Percentiles rank a stretch among this genome's conserved stretches.
Evolutionary conservation across 2,797 vertebrate species (phyloP).

Genomic region (Meriones psammophilus): DNA sequence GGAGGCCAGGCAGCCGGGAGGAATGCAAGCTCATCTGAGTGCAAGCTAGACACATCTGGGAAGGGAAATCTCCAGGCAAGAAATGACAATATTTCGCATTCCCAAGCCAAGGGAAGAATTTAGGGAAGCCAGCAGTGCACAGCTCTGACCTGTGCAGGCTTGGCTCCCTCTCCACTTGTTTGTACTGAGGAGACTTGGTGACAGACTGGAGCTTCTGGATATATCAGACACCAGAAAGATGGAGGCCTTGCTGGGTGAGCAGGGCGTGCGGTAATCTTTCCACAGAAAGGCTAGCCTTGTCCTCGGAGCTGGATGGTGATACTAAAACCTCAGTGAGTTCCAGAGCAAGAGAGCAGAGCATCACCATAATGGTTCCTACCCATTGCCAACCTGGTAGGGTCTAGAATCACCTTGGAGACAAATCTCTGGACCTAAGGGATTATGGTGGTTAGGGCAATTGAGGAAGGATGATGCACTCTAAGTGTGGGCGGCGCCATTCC

Average conservation of each 20-base stretch:
- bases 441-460: not conserved
- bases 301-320: not conserved
- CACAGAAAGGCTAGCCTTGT: slow-evolving; percentile 10
- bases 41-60: slow-evolving; percentile 52
- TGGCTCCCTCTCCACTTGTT: not conserved
- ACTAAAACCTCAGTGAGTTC: not conserved
- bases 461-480: not conserved
- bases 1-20: slow-evolving; percentile 28
- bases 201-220: not conserved
- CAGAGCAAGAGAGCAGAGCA: not conserved
- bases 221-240: slow-evolving; percentile 33
- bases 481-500: not conserved
- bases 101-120: slow-evolving; percentile 51
- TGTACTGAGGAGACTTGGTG: not conserved
- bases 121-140: not conserved
- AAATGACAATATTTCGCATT: slow-evolving; percentile 71
- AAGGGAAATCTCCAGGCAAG: slow-evolving; percentile 76
- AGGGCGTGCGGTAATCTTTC: slow-evolving; percentile 46
- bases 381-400: not conserved
- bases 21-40: slow-evolving; percentile 71
- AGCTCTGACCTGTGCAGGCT: not conserved
- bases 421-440: not conserved
- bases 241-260: slow-evolving; percentile 5
- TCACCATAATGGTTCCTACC: fast-evolving
- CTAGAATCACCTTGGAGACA: not conserved